Evolutionary conservation across 2,888 invertebrate genomes (phyloP), one percentile per base, ranked within the genome.

Genomic region (Ormyrus thymus): DNA sequence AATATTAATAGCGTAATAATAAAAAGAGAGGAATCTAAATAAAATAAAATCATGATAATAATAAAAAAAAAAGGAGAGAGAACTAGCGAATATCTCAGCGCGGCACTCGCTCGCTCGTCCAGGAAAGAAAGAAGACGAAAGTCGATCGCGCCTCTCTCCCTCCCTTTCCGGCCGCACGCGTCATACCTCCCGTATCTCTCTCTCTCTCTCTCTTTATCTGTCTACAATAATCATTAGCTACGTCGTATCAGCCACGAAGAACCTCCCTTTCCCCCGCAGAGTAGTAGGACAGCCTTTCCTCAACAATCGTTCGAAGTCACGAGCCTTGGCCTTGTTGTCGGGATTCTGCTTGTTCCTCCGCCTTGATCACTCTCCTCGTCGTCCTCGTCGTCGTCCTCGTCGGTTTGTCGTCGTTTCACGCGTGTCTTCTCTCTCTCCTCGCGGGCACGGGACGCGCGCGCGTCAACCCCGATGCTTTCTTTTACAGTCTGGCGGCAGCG

Each of bases 291-390:
- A 7, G 10, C 43, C 13, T 10, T n/a, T 13, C 10, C 48, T 7
- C 10, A 46, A 13, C n/a, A 45, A 58, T 71, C 59, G 61, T 72
- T 66, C 74, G 69, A 62, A 78, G 62, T 78, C 78, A 78, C 78
- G 78, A 78, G 78, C 78, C 78, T 78, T 78, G 69, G 64, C 78
- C 78, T 74, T 78, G 29, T 29, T 29, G 71, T 71, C 59, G 59
- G 56, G 56, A 56, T 61, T n/a, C 6, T 5, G 5, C 66, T 8
- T 50, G 13, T n/a, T 13, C n/a, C 7, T n/a, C 9, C n/a, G 11
- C 13, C 10, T n/a, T n/a, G n/a, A 9, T 68, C 45, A 7, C 45
- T 56, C 11, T 10, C 66, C 0, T n/a, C 6, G 0, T 66, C 43
- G 11, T 7, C 53, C 15, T 55, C 66, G 6, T 11, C 69, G 7